Percentiles rank a stretch among this genome's conserved stretches.
Conservation (phyloP, 2,888 invertebrate genomes). For the Rhagonycha fulva region DNA sequence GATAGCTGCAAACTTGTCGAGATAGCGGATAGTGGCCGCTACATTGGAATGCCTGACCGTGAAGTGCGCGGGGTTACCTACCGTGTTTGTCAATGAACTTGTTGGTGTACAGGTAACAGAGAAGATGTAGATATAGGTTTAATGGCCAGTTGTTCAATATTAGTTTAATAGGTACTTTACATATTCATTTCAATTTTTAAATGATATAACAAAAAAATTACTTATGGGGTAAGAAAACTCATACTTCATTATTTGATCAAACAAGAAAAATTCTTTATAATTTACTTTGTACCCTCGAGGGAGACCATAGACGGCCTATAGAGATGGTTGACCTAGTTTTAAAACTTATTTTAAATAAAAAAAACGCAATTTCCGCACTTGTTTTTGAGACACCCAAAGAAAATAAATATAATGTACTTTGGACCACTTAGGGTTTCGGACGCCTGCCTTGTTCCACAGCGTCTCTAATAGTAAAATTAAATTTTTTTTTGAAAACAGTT, state of each 20-base stretch:
- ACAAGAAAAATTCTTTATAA: background rate
- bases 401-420: too few relatives aligned
- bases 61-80: slow-evolving; percentile 35
- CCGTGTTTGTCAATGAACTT: slow-evolving; percentile 43
- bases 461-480: too few relatives aligned
- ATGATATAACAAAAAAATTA: background rate
- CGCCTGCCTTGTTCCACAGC: too few relatives aligned
- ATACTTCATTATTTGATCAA: background rate
- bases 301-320: background rate
- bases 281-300: background rate
- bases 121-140: slow-evolving; percentile 15
- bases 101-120: slow-evolving; percentile 27
- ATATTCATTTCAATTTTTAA: background rate
- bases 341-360: background rate
- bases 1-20: slow-evolving; percentile 24
- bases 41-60: slow-evolving; percentile 40
- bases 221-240: background rate
- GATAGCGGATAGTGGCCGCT: slow-evolving; percentile 36
- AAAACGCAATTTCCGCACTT: too few relatives aligned
- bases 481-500: too few relatives aligned
- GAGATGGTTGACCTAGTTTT: background rate
- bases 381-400: too few relatives aligned
- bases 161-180: background rate
- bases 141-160: slow-evolving; percentile 4
- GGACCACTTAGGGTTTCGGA: too few relatives aligned